phyloP scores from a whole-genome alignment of 2,888 invertebrate species.

The Bimastos eiseni region DNA sequence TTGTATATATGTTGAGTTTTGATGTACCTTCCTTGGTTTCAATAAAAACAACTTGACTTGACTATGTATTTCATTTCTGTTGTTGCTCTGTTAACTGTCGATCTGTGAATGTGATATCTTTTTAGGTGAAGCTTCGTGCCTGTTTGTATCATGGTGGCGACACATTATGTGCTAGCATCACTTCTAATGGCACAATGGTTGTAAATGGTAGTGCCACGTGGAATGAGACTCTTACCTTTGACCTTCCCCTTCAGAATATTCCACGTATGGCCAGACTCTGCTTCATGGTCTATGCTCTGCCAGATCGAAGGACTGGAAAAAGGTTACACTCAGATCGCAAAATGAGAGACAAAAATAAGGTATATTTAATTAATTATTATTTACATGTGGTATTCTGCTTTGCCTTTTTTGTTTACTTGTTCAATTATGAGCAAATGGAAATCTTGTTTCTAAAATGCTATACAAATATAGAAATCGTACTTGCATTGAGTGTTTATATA shows the following conservation, averaged over 20 bases:
- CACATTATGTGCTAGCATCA: slow-evolving; percentile 76
- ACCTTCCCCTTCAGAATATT: slow-evolving; percentile 76
- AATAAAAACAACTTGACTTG: too few species aligned
- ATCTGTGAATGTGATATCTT: neutral
- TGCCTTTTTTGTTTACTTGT: neutral
- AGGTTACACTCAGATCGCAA: neutral
- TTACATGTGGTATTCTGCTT: neutral
- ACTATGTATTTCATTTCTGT: too few species aligned
- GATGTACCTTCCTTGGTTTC: too few species aligned
- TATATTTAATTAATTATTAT: neutral
- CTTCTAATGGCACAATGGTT: slow-evolving; percentile 55
- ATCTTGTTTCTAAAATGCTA: neutral
- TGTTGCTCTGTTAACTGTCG: too few species aligned
- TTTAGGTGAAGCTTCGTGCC: slow-evolving; percentile 77
- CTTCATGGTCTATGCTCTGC: slow-evolving; percentile 76
- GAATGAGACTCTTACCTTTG: slow-evolving; percentile 77
- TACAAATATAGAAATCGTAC: neutral
- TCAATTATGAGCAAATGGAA: neutral
- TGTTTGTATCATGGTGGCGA: slow-evolving; percentile 89
- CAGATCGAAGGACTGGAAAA: neutral
- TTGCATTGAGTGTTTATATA: neutral
- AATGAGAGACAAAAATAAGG: neutral
- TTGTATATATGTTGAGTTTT: too few species aligned
- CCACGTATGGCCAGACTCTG: slow-evolving; percentile 87
- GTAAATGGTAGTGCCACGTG: slow-evolving; percentile 55